Evolutionary conservation across 64 coral and sea anemone species (phyloP), one percentile per base, ranked within the genome.

Genomic region (Orbicella faveolata): DNA sequence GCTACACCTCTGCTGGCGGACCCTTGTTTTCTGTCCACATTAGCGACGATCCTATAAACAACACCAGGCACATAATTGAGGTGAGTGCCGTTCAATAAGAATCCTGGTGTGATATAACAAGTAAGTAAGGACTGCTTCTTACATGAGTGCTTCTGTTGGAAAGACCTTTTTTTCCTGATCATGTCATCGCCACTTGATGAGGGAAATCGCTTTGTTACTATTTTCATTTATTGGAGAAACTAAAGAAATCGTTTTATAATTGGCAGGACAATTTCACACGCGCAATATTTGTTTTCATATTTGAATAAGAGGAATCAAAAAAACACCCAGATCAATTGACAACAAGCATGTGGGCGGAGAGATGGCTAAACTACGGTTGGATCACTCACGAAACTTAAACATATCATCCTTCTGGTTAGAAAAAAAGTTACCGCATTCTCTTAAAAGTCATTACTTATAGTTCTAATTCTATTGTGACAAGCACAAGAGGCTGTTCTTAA

Each of bases 21-120:
- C 97, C 97, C 0, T 89, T 99, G 75, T 95, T 99, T 63, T 95
- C 97, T 36, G 84, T 99, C 78, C 94, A 99, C 68, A 84, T 99
- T 66, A 96, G 97, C 35, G 94, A 99, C 21, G 97, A 99, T 63
- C 97, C 97, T 7, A 86, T 95, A 21, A 93, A 99, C 66, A 99
- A 99, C 88, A 93, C 77, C 48, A 83, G 88, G 61, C 97, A 99
- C 74, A 90, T 99, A 14, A 93, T 99, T 73, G 97, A 99, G 90
- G 97, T 99, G 91, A 96, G 96, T 86, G 36, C 53, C 51, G 23
- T 53, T 85, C 14, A 78, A 85, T 44, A 7, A 20, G 17, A 69
- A 64, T 61, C 12, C 23, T 66, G 36, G 61, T 85, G 12, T 44
- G 9, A 73, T 23, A 23, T 70, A 70, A 9, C 25, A 70, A 70